Evolutionary conservation across 1,140 invertebrate species (phyloP).

Genomic region (Gonatopus flavifemur): DNA sequence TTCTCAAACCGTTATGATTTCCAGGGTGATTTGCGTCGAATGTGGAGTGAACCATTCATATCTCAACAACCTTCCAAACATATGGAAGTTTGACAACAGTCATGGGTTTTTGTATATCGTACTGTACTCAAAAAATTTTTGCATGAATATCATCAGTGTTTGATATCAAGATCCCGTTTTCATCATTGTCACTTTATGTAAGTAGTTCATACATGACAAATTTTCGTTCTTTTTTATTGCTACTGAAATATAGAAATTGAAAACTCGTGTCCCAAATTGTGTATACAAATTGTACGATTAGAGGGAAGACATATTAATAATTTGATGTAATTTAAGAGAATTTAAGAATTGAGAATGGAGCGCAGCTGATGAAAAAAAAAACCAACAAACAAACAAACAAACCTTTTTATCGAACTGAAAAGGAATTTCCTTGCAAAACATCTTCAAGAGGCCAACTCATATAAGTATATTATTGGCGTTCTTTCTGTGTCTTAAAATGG

Average conservation of each 20-base stretch:
- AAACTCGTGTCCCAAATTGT: constrained; percentile 8
- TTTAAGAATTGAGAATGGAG: constrained; percentile 19
- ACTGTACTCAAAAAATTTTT: constrained; percentile 25
- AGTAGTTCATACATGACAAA: constrained; percentile 29
- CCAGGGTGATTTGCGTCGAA: constrained; percentile 90
- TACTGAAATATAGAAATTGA: constrained; percentile 16
- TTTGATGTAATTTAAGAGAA: constrained; percentile 27
- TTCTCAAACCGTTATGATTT: constrained; percentile 35
- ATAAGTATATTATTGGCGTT: constrained; percentile 16
- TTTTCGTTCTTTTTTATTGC: constrained; percentile 21
- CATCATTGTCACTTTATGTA: constrained; percentile 40
- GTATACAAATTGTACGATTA: no score
- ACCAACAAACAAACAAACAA: not conserved
- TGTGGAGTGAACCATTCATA: constrained; percentile 98
- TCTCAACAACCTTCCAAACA: constrained; percentile 75
- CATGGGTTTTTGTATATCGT: constrained; percentile 35
- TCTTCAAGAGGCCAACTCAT: constrained; percentile 14
- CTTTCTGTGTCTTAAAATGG: constrained; percentile 26
- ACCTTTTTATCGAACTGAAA: constrained; percentile 1
- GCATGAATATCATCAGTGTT: constrained; percentile 24
- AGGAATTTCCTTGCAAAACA: constrained; percentile 6
- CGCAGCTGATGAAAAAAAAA: constrained; percentile 11
- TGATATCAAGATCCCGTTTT: constrained; percentile 30
- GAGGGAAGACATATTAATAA: constrained; percentile 27
- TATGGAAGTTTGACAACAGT: constrained; percentile 69